phyloP scores from a whole-genome alignment of 2,888 invertebrate genomes.

The Syritta pipiens region DNA sequence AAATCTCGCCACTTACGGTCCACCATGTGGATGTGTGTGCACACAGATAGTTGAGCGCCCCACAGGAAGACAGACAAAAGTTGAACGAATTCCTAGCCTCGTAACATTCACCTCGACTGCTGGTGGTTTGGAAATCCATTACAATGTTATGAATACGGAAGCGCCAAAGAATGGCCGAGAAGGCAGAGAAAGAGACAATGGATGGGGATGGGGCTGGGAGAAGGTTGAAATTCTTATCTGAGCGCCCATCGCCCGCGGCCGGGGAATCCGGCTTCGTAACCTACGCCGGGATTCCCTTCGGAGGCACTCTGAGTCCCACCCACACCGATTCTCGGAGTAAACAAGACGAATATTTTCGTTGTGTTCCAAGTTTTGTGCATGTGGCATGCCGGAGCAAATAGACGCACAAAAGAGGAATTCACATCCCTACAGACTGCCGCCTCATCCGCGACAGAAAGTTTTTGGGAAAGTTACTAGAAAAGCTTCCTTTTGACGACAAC shows the following conservation, averaged over 20 bases:
- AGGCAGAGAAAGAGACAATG: constrained; percentile 39
- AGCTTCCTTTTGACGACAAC: neutral
- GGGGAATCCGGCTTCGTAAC: neutral
- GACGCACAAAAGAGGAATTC: constrained; percentile 51
- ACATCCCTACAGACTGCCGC: neutral
- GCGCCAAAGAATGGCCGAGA: constrained; percentile 18
- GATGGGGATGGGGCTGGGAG: constrained; percentile 55
- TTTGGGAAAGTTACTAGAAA: neutral
- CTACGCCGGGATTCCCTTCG: too few relatives aligned
- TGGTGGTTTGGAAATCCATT: neutral
- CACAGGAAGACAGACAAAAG: constrained; percentile 56
- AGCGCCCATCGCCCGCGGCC: neutral
- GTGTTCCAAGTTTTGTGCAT: constrained; percentile 48
- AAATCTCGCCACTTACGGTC: too few relatives aligned
- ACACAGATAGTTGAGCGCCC: constrained; percentile 22
- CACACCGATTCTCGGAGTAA: neutral
- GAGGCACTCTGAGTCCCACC: too few relatives aligned
- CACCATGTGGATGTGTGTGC: constrained; percentile 54
- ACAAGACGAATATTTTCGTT: constrained; percentile 47
- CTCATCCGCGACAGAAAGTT: neutral
- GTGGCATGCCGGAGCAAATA: constrained; percentile 49
- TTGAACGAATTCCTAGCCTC: constrained; percentile 60
- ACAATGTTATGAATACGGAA: constrained; percentile 31
- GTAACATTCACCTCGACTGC: constrained; percentile 39
- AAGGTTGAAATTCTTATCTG: constrained; percentile 66